Percentiles rank a stretch among this genome's conserved stretches.
Conservation (phyloP, 1,140 invertebrate genomes). For the Zaprionus ornatus region DNA sequence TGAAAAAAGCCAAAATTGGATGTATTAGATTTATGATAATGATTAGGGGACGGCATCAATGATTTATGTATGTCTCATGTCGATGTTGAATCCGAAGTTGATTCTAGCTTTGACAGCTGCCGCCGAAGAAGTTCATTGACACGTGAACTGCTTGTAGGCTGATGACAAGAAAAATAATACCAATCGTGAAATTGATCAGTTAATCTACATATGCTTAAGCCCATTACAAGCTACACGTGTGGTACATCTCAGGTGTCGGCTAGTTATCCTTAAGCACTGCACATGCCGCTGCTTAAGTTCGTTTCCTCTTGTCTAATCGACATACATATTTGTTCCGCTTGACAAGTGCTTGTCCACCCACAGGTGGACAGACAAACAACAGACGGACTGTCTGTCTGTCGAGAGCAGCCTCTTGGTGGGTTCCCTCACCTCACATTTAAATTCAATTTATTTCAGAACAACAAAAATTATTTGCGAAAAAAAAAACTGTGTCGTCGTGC, state of each 20-base stretch:
- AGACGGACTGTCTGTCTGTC: not conserved
- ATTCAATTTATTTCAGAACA: slow-evolving; percentile 64
- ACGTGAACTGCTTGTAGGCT: slow-evolving; percentile 37
- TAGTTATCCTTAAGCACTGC: slow-evolving; percentile 27
- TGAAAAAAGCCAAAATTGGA: slow-evolving; percentile 63
- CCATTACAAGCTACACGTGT: not conserved
- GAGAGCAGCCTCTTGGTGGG: not conserved
- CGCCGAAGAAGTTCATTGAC: slow-evolving; percentile 67
- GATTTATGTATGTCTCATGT: slow-evolving; percentile 52
- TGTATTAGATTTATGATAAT: slow-evolving; percentile 71
- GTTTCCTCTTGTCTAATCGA: slow-evolving; percentile 71
- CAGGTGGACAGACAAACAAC: slow-evolving; percentile 9
- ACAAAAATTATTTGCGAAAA: not conserved
- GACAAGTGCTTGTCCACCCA: slow-evolving; percentile 71
- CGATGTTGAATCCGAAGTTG: slow-evolving; percentile 8
- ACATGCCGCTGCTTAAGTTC: slow-evolving; percentile 20
- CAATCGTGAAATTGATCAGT: slow-evolving; percentile 24
- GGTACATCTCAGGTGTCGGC: slow-evolving; percentile 23
- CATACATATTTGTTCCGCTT: slow-evolving; percentile 62
- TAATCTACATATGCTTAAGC: slow-evolving; percentile 11
- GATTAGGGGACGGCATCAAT: slow-evolving; percentile 41
- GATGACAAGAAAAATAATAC: slow-evolving; percentile 6
- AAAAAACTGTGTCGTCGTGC: slow-evolving; percentile 67
- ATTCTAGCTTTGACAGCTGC: slow-evolving; percentile 61
- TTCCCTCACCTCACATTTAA: slow-evolving; percentile 65